Base-by-base conservation (phyloP, 2,888 invertebrate genomes). In the Cephalotes varians region DNA sequence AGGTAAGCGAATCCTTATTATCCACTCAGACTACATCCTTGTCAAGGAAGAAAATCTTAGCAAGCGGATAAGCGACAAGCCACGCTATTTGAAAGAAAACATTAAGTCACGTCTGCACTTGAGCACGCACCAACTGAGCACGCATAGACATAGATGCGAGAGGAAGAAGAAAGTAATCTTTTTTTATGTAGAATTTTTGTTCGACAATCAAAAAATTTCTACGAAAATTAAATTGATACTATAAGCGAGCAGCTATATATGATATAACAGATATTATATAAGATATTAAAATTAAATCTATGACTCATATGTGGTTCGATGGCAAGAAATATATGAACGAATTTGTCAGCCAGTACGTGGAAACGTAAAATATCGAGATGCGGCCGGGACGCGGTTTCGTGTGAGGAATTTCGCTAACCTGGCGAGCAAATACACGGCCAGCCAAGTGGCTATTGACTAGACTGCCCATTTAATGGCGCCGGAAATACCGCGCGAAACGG, bases 401-500 rank as follows among this genome's bases (percentile, higher is more conserved):
- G 34, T 83, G 56, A 81, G 83, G 88, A 88, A 90, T 90, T 89
- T 86, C 69, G 88, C 85, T 89, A 89, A 90, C 83, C 72, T 72
- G 81, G 62, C 74, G 82, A 21, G 87, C 83, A 89, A 89, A 89
- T 73, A 81, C 54, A 67, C 85, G 76, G 58, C 81, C 69, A 49
- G 80, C 54, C 86, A 84, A 86, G 83, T 85, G 82, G 85, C 85
- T 87, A 82, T 90, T 84, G 85, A 85, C 90, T 87, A 87, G 86
- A 31, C 83, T 82, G 81, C 64, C 56, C 82, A 84, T 89, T 89
- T 89, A 89, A 89, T 89, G 88, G 90, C 85, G 88, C 84, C 85
- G 87, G 90, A 87, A 90, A 88, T 87, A 88, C 77, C 88, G 71
- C 77, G 77, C 44, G 77, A 82, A 84, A 90, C 81, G 87, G 86